A percentile compares a stretch with the other conserved stretches of the same genome.
Evolutionary conservation across 2,888 invertebrate species (phyloP).

Genomic region (Eupithecia insigniata): DNA sequence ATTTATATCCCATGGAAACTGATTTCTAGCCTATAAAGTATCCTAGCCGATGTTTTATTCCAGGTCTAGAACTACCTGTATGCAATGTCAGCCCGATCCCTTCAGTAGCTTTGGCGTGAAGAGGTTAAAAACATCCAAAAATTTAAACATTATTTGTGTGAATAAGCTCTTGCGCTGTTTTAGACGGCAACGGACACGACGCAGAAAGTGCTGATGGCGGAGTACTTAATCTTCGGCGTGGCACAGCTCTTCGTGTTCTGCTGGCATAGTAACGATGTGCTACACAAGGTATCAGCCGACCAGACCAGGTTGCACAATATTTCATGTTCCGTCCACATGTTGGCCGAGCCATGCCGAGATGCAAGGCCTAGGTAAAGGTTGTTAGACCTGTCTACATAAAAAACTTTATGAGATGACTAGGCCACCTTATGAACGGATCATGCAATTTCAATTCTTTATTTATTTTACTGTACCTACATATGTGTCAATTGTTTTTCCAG

Average conservation of each 20-base stretch:
- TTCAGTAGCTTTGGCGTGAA: too few relatives aligned
- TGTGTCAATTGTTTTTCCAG: too few relatives aligned
- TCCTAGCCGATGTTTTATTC: too few relatives aligned
- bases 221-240: constrained; percentile 71
- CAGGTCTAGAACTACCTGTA: too few relatives aligned
- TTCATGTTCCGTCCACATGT: background rate
- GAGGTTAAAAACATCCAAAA: too few relatives aligned
- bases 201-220: constrained; percentile 69
- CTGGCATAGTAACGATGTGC: constrained; percentile 76
- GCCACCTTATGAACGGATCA: background rate
- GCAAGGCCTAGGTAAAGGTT: background rate
- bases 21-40: too few relatives aligned
- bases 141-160: too few relatives aligned
- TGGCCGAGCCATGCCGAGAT: background rate
- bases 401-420: background rate
- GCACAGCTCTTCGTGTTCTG: constrained; percentile 74
- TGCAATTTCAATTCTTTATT: background rate
- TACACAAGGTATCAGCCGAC: constrained; percentile 46
- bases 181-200: constrained; percentile 65
- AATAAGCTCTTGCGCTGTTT: constrained; percentile 13
- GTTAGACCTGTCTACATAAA: background rate
- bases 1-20: too few relatives aligned
- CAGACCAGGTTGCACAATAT: background rate
- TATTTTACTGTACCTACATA: too few relatives aligned
- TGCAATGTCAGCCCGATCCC: too few relatives aligned